Conservation (phyloP, 1,140 invertebrate species). For the Caenorhabditis tropicalis region DNA sequence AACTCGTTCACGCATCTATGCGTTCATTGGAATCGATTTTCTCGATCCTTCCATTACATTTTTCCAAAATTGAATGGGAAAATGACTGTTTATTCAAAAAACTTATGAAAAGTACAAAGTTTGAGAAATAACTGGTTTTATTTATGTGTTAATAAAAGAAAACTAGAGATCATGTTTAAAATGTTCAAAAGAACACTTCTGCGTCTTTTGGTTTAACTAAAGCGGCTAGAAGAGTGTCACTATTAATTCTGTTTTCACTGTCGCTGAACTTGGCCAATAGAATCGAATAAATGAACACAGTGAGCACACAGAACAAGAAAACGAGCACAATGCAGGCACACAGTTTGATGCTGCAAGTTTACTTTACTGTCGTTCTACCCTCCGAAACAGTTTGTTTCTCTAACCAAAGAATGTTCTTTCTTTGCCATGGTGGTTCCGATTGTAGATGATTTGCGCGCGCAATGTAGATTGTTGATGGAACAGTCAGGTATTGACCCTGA, state of each 20-base stretch:
- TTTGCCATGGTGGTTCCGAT: neutral
- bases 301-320: slow-evolving; percentile 17
- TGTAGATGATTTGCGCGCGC: slow-evolving; percentile 36
- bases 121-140: no score
- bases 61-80: no score
- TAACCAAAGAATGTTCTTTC: slow-evolving; percentile 12
- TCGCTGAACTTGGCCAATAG: slow-evolving; percentile 13
- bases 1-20: no score
- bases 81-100: no score
- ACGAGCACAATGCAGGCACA: neutral
- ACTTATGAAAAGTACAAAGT: no score
- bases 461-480: slow-evolving; percentile 25
- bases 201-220: neutral
- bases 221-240: neutral
- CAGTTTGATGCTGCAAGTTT: slow-evolving; percentile 8
- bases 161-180: no score
- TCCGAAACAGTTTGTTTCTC: neutral
- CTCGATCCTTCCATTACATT: no score
- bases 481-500: slow-evolving; percentile 39
- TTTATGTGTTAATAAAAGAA: no score
- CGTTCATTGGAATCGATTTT: no score
- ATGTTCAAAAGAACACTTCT: neutral
- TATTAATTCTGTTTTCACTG: neutral
- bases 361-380: neutral
- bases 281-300: neutral